Conservation (phyloP, 2,888 invertebrate species). For the Steinernema carpocapsae region DNA sequence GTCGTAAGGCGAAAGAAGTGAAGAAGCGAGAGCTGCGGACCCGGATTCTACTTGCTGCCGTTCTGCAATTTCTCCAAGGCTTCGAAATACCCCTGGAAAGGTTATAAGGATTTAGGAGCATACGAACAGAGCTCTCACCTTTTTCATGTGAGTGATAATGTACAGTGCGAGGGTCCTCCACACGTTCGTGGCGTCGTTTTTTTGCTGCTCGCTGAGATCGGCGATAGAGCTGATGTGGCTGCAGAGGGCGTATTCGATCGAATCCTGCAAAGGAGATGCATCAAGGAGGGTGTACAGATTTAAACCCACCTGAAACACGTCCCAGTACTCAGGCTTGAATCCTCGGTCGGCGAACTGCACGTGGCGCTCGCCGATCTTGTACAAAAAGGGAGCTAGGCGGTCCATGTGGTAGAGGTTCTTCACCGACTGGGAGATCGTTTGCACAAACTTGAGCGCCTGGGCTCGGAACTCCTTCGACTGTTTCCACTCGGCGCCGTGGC, state of each 20-base stretch:
- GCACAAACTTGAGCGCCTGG: constrained; percentile 65
- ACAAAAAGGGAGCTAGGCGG: constrained; percentile 49
- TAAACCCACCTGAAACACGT: constrained; percentile 59
- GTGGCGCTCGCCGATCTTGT: constrained; percentile 62
- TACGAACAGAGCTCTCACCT: neutral
- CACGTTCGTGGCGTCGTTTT: constrained; percentile 55
- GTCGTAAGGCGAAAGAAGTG: neutral
- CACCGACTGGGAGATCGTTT: constrained; percentile 63
- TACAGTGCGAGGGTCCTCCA: constrained; percentile 63
- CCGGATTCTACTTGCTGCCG: constrained; percentile 18
- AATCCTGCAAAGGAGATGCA: constrained; percentile 51
- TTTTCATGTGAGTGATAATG: constrained; percentile 61
- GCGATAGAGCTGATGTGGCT: constrained; percentile 49
- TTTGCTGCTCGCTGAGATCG: constrained; percentile 54
- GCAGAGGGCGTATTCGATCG: constrained; percentile 59
- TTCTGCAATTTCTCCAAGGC: neutral
- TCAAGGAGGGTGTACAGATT: neutral
- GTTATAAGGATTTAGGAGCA: neutral
- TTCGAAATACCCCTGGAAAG: constrained; percentile 26
- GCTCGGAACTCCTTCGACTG: constrained; percentile 60
- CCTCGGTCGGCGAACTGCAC: constrained; percentile 61
- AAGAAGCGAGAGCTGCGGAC: neutral
- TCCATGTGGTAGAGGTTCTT: constrained; percentile 67
- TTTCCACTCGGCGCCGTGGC: constrained; percentile 56
- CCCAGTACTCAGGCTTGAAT: constrained; percentile 65